These are phyloP conservation scores for Cinclus mexicanus DNA, from an alignment of 2,113 vertebrate genomes.

Conservation along the genomic window DNA sequence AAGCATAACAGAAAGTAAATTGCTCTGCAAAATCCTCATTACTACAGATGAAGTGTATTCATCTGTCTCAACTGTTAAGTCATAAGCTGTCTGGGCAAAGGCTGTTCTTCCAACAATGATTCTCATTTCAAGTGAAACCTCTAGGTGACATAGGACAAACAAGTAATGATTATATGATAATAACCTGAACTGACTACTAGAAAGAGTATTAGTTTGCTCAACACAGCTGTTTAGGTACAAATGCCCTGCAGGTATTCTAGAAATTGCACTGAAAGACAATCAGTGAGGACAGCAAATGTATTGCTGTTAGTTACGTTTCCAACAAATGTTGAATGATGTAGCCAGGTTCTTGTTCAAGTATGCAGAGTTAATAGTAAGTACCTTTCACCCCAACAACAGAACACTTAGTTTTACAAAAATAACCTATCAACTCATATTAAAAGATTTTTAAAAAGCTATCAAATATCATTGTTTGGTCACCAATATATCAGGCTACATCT, in stretches of 20 bases:
- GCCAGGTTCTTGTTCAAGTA: not conserved
- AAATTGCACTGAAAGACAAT: not conserved
- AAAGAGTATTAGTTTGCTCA: not conserved
- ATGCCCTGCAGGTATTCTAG: not conserved
- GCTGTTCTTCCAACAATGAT: not conserved
- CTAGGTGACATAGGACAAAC: slow-evolving; percentile 15
- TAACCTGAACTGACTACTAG: not conserved
- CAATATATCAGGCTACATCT: not conserved
- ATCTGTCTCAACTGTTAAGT: slow-evolving; percentile 43
- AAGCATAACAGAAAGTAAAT: slow-evolving; percentile 62
- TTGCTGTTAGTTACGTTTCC: not conserved
- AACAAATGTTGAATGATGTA: not conserved
- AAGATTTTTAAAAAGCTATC: not conserved
- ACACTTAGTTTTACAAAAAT: not conserved
- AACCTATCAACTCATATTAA: not conserved
- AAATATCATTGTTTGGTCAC: not conserved
- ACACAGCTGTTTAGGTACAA: not conserved
- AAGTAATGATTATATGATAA: slow-evolving; percentile 9
- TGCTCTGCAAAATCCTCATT: slow-evolving; percentile 59
- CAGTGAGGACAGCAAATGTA: not conserved
- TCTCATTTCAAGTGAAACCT: slow-evolving; percentile 28
- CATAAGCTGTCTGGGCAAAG: not conserved
- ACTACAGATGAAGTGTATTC: slow-evolving; percentile 40
- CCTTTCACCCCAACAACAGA: not conserved
- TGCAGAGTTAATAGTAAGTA: not conserved